Conservation (phyloP, 2,888 invertebrate species). For the Melanchra persicariae region DNA sequence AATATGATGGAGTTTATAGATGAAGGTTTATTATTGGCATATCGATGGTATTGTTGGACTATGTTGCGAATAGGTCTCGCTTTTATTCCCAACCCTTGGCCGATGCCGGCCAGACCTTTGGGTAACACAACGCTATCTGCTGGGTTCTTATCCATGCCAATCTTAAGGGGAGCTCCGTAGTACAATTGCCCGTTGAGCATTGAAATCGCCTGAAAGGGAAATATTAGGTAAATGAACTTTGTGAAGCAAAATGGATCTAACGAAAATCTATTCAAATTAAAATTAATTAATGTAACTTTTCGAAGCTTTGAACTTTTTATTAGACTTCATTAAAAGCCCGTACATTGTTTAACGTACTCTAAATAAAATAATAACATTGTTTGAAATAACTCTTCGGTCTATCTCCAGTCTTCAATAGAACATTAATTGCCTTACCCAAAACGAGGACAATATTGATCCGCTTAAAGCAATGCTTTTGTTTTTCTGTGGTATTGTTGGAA, state of each 20-base stretch:
- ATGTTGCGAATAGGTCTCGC: slow-evolving; percentile 79
- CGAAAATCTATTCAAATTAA: slow-evolving; percentile 10
- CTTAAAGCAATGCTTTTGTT: not conserved
- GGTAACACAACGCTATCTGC: slow-evolving; percentile 73
- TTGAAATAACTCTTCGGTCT: not conserved
- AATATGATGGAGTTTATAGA: slow-evolving; percentile 67
- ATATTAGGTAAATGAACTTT: slow-evolving; percentile 7
- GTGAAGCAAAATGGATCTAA: not conserved
- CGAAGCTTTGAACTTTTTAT: slow-evolving; percentile 12
- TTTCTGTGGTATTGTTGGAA: not conserved
- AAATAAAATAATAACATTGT: not conserved
- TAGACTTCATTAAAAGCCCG: slow-evolving; percentile 7
- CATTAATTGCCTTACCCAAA: not conserved
- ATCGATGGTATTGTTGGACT: slow-evolving; percentile 75
- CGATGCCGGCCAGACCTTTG: slow-evolving; percentile 77
- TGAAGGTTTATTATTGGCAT: slow-evolving; percentile 66
- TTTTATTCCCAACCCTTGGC: slow-evolving; percentile 77
- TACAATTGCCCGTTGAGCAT: slow-evolving; percentile 80
- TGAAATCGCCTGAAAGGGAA: slow-evolving; percentile 81
- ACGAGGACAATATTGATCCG: not conserved
- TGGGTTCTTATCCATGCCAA: slow-evolving; percentile 71
- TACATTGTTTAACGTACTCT: not conserved
- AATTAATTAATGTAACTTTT: slow-evolving; percentile 4
- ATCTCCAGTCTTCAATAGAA: too few relatives aligned
- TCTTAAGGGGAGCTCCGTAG: slow-evolving; percentile 75